phyloP scores from a whole-genome alignment of 1,140 invertebrate genomes.

The Drosophila varians region DNA sequence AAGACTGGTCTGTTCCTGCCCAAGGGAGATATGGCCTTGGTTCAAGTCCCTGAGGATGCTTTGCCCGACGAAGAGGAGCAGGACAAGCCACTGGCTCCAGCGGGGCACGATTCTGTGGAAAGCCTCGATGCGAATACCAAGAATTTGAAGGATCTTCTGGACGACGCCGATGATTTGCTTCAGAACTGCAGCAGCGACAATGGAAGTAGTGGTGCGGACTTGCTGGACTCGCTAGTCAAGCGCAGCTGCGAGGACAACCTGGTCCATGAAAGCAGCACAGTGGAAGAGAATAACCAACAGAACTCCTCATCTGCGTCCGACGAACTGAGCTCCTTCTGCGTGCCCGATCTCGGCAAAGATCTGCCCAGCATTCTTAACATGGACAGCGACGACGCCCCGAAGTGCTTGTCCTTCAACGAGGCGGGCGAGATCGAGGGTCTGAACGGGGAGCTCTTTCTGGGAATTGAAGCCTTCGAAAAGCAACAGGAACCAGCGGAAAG shows the following conservation, averaged over 20 bases:
- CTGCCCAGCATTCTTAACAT: conserved; percentile 66
- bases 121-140: conserved; percentile 72
- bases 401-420: conserved; percentile 82
- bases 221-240: conserved; percentile 86
- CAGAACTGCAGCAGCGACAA: conserved; percentile 85
- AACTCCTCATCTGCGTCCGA: conserved; percentile 6
- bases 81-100: conserved; percentile 4
- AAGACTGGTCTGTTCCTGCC: conserved; percentile 75
- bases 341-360: conserved; percentile 85
- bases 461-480: conserved; percentile 73
- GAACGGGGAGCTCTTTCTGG: conserved; percentile 75
- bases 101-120: conserved; percentile 5
- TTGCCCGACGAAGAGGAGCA: background rate
- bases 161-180: conserved; percentile 83
- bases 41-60: conserved; percentile 16
- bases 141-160: conserved; percentile 79
- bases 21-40: conserved; percentile 30
- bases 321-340: conserved; percentile 55
- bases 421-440: conserved; percentile 81
- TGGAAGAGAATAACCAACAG: conserved; percentile 27
- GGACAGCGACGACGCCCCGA: conserved; percentile 84
- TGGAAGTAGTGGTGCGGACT: conserved; percentile 82
- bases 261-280: conserved; percentile 27
- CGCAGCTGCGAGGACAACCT: conserved; percentile 86
- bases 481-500: conserved; percentile 45